Percentiles rank a stretch among this genome's conserved stretches.
Evolutionary conservation across 2,797 vertebrate genomes (phyloP).

Genomic region (Monodelphis domestica): DNA sequence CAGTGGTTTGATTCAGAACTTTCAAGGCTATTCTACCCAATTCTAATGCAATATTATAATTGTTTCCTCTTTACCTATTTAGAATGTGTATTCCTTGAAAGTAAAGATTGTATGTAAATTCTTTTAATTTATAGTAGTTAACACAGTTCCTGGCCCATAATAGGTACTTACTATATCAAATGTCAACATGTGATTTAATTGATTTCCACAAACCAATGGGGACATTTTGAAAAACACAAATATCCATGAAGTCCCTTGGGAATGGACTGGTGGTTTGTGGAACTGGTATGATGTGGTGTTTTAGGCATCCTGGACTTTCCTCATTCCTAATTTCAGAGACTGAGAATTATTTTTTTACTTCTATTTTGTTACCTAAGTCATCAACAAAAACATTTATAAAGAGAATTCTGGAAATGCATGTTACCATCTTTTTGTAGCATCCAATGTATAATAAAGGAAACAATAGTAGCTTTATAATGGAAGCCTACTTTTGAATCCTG

Average conservation of each 20-base stretch:
- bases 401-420: background rate
- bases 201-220: background rate
- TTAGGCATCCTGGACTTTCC: background rate
- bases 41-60: background rate
- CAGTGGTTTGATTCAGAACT: background rate
- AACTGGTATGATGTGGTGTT: background rate
- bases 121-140: background rate
- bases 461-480: background rate
- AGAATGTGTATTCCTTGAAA: background rate
- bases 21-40: background rate
- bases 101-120: background rate
- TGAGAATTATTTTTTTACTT: background rate
- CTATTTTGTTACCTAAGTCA: background rate
- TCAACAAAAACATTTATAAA: background rate
- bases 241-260: background rate
- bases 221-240: background rate
- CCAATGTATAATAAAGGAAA: background rate
- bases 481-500: background rate
- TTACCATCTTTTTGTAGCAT: background rate
- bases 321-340: background rate
- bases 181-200: background rate
- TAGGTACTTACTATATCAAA: background rate
- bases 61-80: background rate
- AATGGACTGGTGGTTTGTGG: background rate
- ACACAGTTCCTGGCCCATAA: background rate